Evolutionary conservation across 2,888 invertebrate genomes (phyloP).

Genomic region (Parascotia fuliginaria): DNA sequence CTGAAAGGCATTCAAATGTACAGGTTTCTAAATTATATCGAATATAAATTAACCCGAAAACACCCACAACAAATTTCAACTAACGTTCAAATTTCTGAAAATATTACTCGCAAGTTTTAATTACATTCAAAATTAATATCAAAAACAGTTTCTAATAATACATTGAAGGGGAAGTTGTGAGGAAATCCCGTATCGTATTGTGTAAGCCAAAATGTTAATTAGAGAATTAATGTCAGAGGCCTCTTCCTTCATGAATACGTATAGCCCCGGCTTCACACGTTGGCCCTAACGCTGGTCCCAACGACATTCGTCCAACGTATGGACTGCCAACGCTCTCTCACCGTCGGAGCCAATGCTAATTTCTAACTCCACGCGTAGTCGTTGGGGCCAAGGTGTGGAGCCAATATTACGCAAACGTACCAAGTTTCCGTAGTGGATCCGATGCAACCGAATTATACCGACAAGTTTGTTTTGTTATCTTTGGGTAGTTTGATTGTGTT

Average conservation of each 20-base stretch:
- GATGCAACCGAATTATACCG: constrained; percentile 14
- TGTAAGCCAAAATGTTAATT: constrained; percentile 68
- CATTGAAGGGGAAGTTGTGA: constrained; percentile 53
- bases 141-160: constrained; percentile 44
- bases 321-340: too few species aligned
- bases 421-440: constrained; percentile 10
- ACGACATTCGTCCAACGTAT: too few species aligned
- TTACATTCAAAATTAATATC: constrained; percentile 40
- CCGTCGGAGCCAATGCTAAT: too few species aligned
- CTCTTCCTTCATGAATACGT: constrained; percentile 57
- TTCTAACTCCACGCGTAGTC: too few species aligned
- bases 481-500: constrained; percentile 10
- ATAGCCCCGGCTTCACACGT: too few species aligned
- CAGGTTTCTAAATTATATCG: neutral
- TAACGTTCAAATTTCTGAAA: neutral
- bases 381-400: too few species aligned
- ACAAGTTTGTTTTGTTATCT: constrained; percentile 7
- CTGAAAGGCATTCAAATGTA: too few species aligned
- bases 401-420: too few species aligned
- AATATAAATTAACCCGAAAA: neutral
- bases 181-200: constrained; percentile 66
- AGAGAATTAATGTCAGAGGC: constrained; percentile 65
- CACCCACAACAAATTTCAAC: neutral
- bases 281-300: too few species aligned
- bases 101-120: constrained; percentile 16